Conservation (phyloP, 2,888 invertebrate genomes). For the Agrochola lota region DNA sequence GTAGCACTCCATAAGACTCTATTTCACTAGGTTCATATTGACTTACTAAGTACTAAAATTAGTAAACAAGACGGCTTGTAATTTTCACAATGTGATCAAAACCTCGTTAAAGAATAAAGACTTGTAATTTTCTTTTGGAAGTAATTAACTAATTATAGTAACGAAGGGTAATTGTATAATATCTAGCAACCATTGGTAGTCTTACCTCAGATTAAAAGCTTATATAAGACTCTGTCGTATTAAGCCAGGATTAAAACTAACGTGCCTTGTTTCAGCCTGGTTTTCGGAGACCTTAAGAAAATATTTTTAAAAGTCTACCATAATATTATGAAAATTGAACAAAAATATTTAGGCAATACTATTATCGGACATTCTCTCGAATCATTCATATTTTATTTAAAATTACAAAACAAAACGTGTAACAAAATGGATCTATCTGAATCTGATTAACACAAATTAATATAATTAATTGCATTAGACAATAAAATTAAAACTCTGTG, state of each 20-base stretch:
- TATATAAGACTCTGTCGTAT: background rate
- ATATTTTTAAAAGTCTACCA: background rate
- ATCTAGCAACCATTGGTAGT: background rate
- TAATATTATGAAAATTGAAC: background rate
- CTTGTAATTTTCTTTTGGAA: background rate
- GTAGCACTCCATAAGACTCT: background rate
- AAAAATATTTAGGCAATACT: background rate
- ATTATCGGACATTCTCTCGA: conserved; percentile 1
- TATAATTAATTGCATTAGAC: conserved; percentile 56
- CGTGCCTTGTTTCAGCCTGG: too few species aligned
- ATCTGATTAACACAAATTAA: conserved; percentile 65
- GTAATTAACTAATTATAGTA: background rate
- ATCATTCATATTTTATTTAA: conserved; percentile 26
- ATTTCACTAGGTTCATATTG: background rate
- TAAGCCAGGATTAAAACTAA: background rate
- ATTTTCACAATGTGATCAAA: background rate
- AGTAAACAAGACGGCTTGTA: background rate
- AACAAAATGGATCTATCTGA: conserved; percentile 33
- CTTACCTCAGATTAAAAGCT: background rate
- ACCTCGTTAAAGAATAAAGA: background rate
- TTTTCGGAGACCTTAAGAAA: background rate
- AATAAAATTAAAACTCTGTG: conserved; percentile 46
- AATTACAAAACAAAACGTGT: conserved; percentile 47
- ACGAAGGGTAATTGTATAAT: background rate
- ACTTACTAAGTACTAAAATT: background rate